phyloP scores from a whole-genome alignment of 2,888 invertebrate genomes.

The Eucera pruinosa region DNA sequence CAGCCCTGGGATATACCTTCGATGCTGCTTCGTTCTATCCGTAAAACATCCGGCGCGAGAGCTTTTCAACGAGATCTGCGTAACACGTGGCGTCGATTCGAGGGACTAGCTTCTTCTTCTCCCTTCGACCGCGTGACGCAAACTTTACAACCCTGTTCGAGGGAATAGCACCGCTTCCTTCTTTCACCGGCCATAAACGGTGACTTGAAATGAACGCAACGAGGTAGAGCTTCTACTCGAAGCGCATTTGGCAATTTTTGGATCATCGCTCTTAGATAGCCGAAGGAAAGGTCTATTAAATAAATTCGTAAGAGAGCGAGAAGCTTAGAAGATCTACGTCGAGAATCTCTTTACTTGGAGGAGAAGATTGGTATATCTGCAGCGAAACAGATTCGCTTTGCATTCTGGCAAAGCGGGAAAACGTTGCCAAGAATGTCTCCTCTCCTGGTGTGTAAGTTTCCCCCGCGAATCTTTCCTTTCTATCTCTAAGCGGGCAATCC shows the following conservation, averaged over 20 bases:
- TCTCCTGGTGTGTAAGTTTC: too few species aligned
- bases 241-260: too few species aligned
- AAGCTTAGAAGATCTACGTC: too few species aligned
- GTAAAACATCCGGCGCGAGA: not conserved
- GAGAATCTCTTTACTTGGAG: too few species aligned
- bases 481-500: conserved; percentile 2
- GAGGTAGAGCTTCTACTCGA: too few species aligned
- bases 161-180: not conserved
- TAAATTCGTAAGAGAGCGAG: too few species aligned
- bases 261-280: too few species aligned
- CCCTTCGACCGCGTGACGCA: conserved; percentile 7
- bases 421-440: not conserved
- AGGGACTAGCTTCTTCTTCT: not conserved
- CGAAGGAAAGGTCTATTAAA: too few species aligned
- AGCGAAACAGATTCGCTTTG: not conserved
- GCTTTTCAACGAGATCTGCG: not conserved
- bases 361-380: too few species aligned
- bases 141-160: not conserved
- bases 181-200: too few species aligned
- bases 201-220: too few species aligned
- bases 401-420: not conserved
- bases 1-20: too few species aligned
- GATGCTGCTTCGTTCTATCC: not conserved
- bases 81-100: conserved; percentile 3
- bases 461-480: not conserved